These are phyloP conservation scores for Euclidia mi DNA, from an alignment of 2,888 invertebrate genomes.

Conservation along the genomic window DNA sequence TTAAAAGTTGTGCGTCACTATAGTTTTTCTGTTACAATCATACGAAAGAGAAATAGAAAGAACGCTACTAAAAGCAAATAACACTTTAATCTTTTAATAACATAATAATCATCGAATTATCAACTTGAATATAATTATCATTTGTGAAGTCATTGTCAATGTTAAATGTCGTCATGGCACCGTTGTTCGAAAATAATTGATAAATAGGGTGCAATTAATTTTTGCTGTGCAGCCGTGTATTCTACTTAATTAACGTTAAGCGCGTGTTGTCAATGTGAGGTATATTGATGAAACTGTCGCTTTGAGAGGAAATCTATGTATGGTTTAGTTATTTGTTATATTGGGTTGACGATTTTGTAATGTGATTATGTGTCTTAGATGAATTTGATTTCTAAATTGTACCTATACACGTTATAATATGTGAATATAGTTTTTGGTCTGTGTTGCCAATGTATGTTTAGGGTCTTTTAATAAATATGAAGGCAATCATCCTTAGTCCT, in stretches of 20 bases:
- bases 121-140: conserved; percentile 13
- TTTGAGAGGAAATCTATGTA: too few species aligned
- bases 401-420: too few species aligned
- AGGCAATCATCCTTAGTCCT: too few species aligned
- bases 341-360: too few species aligned
- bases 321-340: too few species aligned
- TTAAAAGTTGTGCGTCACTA: too few species aligned
- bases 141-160: conserved; percentile 27
- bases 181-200: conserved; percentile 11
- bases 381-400: too few species aligned
- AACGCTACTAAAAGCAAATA: not conserved
- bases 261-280: not conserved
- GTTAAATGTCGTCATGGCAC: conserved; percentile 23
- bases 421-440: too few species aligned
- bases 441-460: too few species aligned
- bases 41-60: not conserved
- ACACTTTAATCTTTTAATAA: not conserved
- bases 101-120: not conserved
- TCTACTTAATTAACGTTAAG: not conserved
- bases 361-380: too few species aligned
- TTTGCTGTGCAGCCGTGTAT: conserved; percentile 3
- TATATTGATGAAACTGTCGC: not conserved
- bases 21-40: not conserved
- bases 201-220: conserved; percentile 9
- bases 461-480: too few species aligned